Evolutionary conservation across 1,140 invertebrate genomes (phyloP), one percentile per base, ranked within the genome.

Genomic region (Sinella curviseta): DNA sequence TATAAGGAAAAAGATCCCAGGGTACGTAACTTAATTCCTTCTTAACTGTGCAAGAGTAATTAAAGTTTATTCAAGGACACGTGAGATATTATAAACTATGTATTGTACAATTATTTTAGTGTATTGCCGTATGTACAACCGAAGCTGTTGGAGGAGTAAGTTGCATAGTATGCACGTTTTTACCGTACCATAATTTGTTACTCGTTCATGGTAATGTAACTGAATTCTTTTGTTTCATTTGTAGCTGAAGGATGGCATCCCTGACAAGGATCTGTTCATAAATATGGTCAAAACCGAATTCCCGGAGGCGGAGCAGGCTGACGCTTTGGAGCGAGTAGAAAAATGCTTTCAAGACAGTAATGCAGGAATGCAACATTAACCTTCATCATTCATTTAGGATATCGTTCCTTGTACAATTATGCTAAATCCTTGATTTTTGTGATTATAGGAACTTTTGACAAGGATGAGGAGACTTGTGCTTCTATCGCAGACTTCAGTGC

Each of bases 91-190:
- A n/a, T n/a, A n/a, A n/a, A n/a, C n/a, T n/a, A n/a, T n/a, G n/a
- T n/a, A n/a, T n/a, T n/a, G n/a, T n/a, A n/a, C n/a, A n/a, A n/a
- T n/a, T n/a, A n/a, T n/a, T n/a, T n/a, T 36, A 75, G 74, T 75
- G 74, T 26, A 54, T 54, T 28, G 34, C 74, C 1, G 34, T 75
- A 12, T 75, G 74, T 48, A 48, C 39, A 8, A 75, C 74, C 31
- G 74, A 75, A 35, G 74, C 74, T 75, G 36, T 75, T 48, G 39
- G 39, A 24, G 74, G 74, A 30, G 74, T 75, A 75, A 75, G 74
- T 39, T 75, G 35, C 36, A 48, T 17, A 8, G 31, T 30, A n/a
- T n/a, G n/a, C n/a, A n/a, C n/a, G n/a, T n/a, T n/a, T n/a, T n/a
- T n/a, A n/a, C n/a, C n/a, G n/a, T n/a, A n/a, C n/a, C n/a, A n/a